These are phyloP conservation scores for Ommatoiulus sabulosus DNA, from an alignment of 2,888 invertebrate species.

Conservation along the genomic window DNA sequence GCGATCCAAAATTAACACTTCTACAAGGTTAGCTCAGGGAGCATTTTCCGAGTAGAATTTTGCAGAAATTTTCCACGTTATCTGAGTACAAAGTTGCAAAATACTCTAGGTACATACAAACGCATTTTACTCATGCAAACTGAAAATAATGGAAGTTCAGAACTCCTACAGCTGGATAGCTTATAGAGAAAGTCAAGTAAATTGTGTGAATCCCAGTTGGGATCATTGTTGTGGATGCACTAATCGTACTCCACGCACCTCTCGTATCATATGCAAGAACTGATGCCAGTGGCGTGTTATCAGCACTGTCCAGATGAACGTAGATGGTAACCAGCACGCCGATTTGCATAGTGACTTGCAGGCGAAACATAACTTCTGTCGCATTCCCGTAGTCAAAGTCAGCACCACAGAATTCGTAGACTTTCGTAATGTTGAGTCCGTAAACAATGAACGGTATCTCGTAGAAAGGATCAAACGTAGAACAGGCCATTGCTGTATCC, in stretches of 20 bases:
- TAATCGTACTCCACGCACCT: not conserved
- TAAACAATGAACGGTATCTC: not conserved
- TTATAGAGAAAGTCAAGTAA: not conserved
- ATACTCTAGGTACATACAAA: too few relatives aligned
- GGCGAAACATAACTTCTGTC: not conserved
- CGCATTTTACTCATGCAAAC: not conserved
- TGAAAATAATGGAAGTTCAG: not conserved
- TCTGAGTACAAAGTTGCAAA: too few relatives aligned
- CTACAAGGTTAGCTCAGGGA: too few relatives aligned
- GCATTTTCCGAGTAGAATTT: too few relatives aligned
- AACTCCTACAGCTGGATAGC: not conserved
- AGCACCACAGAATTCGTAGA: not conserved
- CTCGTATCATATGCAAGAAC: not conserved
- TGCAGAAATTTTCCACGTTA: too few relatives aligned
- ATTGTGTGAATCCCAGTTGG: slow-evolving; percentile 28
- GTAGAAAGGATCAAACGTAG: not conserved
- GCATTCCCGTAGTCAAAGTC: slow-evolving; percentile 27
- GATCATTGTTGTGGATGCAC: not conserved
- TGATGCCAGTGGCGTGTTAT: not conserved
- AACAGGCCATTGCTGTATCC: not conserved
- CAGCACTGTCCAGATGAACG: slow-evolving; percentile 5
- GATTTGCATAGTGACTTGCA: not conserved
- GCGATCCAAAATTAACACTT: too few relatives aligned
- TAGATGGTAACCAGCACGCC: not conserved
- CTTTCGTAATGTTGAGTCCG: not conserved